phyloP scores from a whole-genome alignment of 2,888 invertebrate genomes.

The Trichogramma dendrolimi region DNA sequence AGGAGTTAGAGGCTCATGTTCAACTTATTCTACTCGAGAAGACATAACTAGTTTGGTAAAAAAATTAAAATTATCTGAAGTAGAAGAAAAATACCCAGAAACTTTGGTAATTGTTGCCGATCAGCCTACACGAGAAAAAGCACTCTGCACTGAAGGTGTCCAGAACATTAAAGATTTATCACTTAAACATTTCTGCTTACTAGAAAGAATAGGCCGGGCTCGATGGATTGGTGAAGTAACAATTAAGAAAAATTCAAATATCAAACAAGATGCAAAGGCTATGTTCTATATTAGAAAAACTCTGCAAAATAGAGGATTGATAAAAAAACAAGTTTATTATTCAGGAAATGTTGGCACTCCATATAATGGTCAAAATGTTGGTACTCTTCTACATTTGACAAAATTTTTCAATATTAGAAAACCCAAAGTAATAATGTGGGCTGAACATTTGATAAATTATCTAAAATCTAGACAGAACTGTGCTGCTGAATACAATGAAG shows the following conservation, averaged over 20 bases:
- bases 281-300: constrained; percentile 63
- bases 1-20: constrained; percentile 65
- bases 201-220: constrained; percentile 71
- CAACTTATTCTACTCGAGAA: constrained; percentile 59
- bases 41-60: constrained; percentile 54
- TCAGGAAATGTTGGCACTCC: constrained; percentile 53
- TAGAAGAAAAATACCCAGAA: constrained; percentile 56
- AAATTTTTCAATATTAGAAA: constrained; percentile 61
- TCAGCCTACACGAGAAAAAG: constrained; percentile 58
- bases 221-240: constrained; percentile 68
- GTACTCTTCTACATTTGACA: constrained; percentile 59
- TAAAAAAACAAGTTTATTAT: constrained; percentile 61
- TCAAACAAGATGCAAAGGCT: constrained; percentile 60
- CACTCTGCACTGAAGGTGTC: constrained; percentile 57
- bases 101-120: constrained; percentile 68
- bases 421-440: constrained; percentile 55
- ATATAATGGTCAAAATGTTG: constrained; percentile 40
- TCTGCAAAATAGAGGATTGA: constrained; percentile 58
- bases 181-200: constrained; percentile 63
- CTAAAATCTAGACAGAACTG: constrained; percentile 57
- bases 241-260: constrained; percentile 54
- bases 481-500: constrained; percentile 55
- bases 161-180: constrained; percentile 55
- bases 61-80: constrained; percentile 52
- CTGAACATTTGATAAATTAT: constrained; percentile 57